Conservation (phyloP, 2,888 invertebrate genomes). For the Thera obeliscata region DNA sequence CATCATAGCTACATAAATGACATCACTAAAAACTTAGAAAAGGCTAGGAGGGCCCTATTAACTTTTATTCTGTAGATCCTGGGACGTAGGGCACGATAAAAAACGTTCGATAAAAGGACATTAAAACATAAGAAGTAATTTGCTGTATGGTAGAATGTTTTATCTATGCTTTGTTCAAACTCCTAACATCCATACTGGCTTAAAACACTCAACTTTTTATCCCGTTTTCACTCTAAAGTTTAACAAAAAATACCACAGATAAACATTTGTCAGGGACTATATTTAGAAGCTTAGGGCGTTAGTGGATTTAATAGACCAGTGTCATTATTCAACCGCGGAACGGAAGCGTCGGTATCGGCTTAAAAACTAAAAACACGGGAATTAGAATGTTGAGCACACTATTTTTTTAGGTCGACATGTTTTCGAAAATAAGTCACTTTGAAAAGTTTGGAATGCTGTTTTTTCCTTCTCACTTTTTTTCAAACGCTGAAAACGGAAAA, state of each 20-base stretch:
- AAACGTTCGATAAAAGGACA: neutral
- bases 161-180: neutral
- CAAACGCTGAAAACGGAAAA: neutral
- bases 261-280: slow-evolving; percentile 72
- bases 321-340: slow-evolving; percentile 73
- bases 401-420: slow-evolving; percentile 21
- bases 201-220: slow-evolving; percentile 8
- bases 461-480: slow-evolving; percentile 2
- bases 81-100: no score
- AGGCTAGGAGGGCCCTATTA: no score
- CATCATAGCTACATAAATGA: no score
- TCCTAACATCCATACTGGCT: neutral
- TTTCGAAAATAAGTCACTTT: slow-evolving; percentile 13
- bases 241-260: slow-evolving; percentile 65
- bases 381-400: slow-evolving; percentile 16
- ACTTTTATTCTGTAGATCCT: no score
- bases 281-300: slow-evolving; percentile 69
- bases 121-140: neutral
- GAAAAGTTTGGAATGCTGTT: slow-evolving; percentile 11
- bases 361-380: slow-evolving; percentile 38
- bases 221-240: slow-evolving; percentile 14
- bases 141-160: neutral
- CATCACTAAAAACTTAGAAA: no score
- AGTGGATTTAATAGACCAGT: slow-evolving; percentile 68
- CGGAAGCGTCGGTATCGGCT: slow-evolving; percentile 60